Conservation (phyloP, 2,113 vertebrate species). For the Solenodon paradoxus region DNA sequence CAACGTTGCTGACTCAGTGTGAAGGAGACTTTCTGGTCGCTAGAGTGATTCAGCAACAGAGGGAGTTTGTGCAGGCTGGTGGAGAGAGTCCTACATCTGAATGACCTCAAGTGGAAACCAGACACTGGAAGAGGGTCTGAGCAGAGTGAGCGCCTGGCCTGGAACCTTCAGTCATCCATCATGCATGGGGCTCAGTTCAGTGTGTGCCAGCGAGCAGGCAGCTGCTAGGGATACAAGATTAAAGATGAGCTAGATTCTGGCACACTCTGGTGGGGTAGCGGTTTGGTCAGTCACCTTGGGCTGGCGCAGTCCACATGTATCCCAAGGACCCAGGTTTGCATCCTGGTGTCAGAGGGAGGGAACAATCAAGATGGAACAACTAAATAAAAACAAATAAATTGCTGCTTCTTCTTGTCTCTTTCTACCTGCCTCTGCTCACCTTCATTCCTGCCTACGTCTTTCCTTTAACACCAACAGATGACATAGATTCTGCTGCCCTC, state of each 20-base stretch:
- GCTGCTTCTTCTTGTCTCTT: too few species aligned
- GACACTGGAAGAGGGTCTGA: neutral
- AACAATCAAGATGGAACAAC: too few species aligned
- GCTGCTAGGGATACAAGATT: neutral
- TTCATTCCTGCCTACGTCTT: too few species aligned
- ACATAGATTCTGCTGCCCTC: neutral
- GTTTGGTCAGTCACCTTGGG: too few species aligned
- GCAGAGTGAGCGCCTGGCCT: neutral
- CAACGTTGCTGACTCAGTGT: neutral
- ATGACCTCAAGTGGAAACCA: neutral
- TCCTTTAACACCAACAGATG: too few species aligned
- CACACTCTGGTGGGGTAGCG: too few species aligned
- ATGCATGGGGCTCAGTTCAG: neutral
- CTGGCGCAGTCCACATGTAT: too few species aligned
- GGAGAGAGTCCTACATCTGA: neutral
- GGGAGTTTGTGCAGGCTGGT: neutral
- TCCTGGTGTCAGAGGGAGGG: too few species aligned
- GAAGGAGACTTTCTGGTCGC: neutral
- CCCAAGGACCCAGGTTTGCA: too few species aligned
- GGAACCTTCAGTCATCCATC: neutral
- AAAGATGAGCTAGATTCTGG: neutral
- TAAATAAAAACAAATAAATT: too few species aligned
- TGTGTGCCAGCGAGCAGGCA: neutral
- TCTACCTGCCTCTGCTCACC: too few species aligned
- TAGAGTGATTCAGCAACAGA: neutral